Evolutionary conservation across 2,113 vertebrate genomes (phyloP).

Genomic region (Passer domesticus): DNA sequence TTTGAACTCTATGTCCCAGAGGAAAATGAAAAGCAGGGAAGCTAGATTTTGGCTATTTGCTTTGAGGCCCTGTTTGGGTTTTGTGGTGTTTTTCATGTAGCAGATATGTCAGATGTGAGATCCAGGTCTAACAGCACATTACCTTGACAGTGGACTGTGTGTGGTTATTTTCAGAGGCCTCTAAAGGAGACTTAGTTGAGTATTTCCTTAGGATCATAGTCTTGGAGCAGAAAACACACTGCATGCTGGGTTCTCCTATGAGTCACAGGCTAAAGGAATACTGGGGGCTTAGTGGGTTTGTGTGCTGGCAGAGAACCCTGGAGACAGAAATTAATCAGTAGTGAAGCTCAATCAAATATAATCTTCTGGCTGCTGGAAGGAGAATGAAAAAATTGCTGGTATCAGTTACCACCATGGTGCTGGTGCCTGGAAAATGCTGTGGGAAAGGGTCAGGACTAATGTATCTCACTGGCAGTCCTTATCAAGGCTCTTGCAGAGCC

Average conservation of each 20-base stretch:
- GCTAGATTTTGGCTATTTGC: background rate
- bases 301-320: background rate
- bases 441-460: background rate
- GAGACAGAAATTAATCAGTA: background rate
- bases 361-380: background rate
- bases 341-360: background rate
- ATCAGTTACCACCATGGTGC: background rate
- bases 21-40: background rate
- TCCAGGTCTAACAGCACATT: background rate
- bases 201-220: background rate
- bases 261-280: background rate
- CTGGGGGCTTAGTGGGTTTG: background rate
- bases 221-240: background rate
- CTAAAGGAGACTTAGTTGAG: background rate
- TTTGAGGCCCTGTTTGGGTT: background rate
- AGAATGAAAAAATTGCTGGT: background rate
- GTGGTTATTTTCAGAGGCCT: background rate
- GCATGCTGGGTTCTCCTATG: background rate
- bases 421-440: background rate
- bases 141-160: background rate
- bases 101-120: background rate
- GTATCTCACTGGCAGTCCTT: background rate
- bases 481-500: background rate
- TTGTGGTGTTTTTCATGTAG: background rate
- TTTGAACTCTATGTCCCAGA: background rate